Evolutionary conservation across 2,113 vertebrate species (phyloP).

Genomic region (Trogon melanurus): DNA sequence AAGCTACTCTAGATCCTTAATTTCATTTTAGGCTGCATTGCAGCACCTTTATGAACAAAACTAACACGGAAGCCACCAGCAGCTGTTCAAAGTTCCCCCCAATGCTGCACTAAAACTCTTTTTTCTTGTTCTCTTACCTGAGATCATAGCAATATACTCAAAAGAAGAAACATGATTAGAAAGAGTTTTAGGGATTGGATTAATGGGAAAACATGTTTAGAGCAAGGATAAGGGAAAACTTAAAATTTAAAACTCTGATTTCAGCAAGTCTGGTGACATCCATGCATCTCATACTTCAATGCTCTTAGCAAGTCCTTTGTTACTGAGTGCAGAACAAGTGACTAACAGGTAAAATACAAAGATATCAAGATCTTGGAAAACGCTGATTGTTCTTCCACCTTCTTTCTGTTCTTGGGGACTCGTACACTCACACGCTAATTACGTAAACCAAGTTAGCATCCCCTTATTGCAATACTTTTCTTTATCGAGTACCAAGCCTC

Average conservation of each 20-base stretch:
- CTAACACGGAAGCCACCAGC: neutral
- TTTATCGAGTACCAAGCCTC: neutral
- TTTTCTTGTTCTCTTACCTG: neutral
- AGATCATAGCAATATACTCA: neutral
- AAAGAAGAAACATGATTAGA: neutral
- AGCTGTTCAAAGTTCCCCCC: neutral
- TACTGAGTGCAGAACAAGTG: neutral
- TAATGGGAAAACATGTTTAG: neutral
- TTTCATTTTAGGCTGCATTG: neutral
- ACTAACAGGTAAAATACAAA: neutral
- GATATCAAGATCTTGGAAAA: neutral
- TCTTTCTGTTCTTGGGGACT: neutral
- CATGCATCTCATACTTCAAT: neutral
- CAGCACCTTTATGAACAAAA: neutral
- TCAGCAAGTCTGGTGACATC: neutral
- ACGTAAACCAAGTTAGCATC: neutral
- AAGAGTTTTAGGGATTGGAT: neutral
- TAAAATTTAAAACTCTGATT: neutral
- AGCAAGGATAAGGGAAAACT: neutral
- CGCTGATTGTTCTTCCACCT: neutral
- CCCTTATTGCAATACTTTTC: neutral
- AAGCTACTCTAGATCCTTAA: neutral
- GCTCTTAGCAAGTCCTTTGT: neutral
- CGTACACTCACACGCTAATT: neutral
- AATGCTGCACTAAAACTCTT: rapidly evolving